Evolutionary conservation across 2,113 vertebrate genomes (phyloP).

Genomic region (Cariama cristata): DNA sequence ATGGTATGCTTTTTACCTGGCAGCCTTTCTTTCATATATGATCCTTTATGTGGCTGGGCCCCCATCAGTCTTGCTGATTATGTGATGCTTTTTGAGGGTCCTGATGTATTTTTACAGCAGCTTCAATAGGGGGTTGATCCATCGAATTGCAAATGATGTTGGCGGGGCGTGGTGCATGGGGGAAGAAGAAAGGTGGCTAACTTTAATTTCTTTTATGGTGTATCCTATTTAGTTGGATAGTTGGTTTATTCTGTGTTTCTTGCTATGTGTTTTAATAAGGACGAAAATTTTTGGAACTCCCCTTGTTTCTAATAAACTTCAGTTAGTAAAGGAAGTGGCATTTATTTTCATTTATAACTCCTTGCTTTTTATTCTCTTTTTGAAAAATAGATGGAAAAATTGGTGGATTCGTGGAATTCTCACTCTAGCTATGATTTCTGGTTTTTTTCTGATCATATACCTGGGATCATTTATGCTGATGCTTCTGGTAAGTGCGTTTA

Average conservation of each 20-base stretch:
- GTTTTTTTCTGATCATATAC: slow-evolving; percentile 93
- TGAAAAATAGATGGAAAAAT: slow-evolving; percentile 92
- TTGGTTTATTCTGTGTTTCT: not conserved
- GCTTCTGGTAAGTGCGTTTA: slow-evolving; percentile 82
- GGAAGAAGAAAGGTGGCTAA: not conserved
- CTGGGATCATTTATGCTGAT: slow-evolving; percentile 94
- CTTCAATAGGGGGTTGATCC: not conserved
- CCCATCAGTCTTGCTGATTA: not conserved
- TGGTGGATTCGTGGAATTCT: slow-evolving; percentile 98
- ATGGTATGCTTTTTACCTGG: not conserved
- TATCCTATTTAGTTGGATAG: not conserved
- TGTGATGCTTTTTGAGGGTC: not conserved
- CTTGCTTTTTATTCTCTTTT: not conserved
- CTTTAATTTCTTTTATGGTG: not conserved
- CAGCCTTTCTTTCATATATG: not conserved
- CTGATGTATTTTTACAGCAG: not conserved
- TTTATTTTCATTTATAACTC: not conserved
- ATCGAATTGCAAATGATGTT: not conserved
- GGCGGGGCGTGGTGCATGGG: not conserved
- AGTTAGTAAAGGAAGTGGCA: not conserved
- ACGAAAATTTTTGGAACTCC: not conserved
- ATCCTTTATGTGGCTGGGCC: not conserved
- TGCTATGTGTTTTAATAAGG: not conserved
- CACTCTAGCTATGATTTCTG: slow-evolving; percentile 90
- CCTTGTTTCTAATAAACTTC: not conserved